Conservation (phyloP, 2,888 invertebrate genomes). For the Dynastes grantii region DNA sequence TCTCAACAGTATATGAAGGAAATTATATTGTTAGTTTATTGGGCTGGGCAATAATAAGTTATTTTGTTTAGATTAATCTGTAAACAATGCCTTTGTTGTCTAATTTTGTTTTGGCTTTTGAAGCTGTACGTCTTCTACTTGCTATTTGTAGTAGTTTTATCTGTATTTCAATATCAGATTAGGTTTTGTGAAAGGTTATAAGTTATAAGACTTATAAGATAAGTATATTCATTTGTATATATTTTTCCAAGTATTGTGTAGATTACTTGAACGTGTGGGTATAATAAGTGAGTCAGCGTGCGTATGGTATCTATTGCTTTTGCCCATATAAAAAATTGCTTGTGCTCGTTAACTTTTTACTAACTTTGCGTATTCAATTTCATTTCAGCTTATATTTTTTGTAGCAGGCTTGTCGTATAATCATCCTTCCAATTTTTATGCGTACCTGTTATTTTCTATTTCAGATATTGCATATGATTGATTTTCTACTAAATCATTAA, state of each 20-base stretch:
- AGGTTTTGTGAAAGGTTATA: conserved; percentile 29
- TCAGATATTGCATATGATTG: too few species aligned
- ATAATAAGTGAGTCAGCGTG: conserved; percentile 35
- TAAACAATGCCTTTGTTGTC: conserved; percentile 11
- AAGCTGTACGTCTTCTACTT: neutral
- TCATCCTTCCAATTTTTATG: conserved; percentile 10
- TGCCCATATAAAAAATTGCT: conserved; percentile 8
- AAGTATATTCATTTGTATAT: conserved; percentile 5
- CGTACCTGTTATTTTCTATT: too few species aligned
- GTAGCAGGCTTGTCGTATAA: neutral
- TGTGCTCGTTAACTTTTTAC: neutral
- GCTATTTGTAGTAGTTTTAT: conserved; percentile 12
- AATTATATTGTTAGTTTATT: neutral
- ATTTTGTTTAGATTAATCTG: conserved; percentile 7
- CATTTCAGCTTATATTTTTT: conserved; percentile 19
- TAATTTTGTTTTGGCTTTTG: neutral
- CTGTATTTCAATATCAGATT: conserved; percentile 30
- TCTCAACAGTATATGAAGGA: neutral
- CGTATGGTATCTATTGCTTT: conserved; percentile 14
- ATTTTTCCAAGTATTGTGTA: conserved; percentile 23
- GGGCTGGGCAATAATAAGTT: neutral
- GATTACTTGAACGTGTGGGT: conserved; percentile 26
- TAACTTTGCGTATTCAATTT: conserved; percentile 16
- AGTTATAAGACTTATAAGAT: too few species aligned
- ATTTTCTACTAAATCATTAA: conserved; percentile 54